Evolutionary conservation across 2,113 vertebrate species (phyloP), one percentile per base, ranked within the genome.

Genomic region (Vulpes vulpes): DNA sequence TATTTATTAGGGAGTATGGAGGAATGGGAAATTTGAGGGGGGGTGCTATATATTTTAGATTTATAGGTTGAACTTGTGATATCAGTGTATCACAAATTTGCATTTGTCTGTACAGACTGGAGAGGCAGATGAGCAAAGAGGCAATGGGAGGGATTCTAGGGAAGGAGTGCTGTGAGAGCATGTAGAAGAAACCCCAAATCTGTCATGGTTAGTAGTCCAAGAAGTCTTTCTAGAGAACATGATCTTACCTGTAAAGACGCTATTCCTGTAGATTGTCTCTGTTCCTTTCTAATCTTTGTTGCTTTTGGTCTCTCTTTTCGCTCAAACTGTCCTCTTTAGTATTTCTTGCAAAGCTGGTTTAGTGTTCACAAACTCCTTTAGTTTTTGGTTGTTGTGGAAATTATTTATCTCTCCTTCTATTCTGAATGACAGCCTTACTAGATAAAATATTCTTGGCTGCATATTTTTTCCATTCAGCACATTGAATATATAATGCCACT

Each of bases 151-250:
- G 11, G 30, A 8, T 69, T 11, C 20, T 59, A 25, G 23, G 17
- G 12, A 64, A 32, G 8, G 53, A 67, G 6, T 6, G 0, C 25
- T 17, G 1, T 71, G 9, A 30, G 25, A 32, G 10, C 23, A 38
- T 0, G 12, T 0, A 67, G n/a, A 51, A 78, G 32, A n/a, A 76
- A 55, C 0, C 30, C 22, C 35, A 59, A 5, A 2, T 12, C 25
- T 86, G 30, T 76, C 59, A 91, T 30, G 43, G 3, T 49, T 51
- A 14, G 12, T 43, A 11, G 57, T 25, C 69, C 62, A 4, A 27
- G 22, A 38, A 30, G 27, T n/a, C 16, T 88, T 84, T 76, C 12
- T 14, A 88, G 38, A 95, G 57, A 51, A 23, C 11, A 53, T 20
- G 22, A 73, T 60, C 38, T 30, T 27, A 80, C 60, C 60, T 25